Base-by-base conservation (phyloP, 2,797 vertebrate species). In the Muscicapa comitata region DNA sequence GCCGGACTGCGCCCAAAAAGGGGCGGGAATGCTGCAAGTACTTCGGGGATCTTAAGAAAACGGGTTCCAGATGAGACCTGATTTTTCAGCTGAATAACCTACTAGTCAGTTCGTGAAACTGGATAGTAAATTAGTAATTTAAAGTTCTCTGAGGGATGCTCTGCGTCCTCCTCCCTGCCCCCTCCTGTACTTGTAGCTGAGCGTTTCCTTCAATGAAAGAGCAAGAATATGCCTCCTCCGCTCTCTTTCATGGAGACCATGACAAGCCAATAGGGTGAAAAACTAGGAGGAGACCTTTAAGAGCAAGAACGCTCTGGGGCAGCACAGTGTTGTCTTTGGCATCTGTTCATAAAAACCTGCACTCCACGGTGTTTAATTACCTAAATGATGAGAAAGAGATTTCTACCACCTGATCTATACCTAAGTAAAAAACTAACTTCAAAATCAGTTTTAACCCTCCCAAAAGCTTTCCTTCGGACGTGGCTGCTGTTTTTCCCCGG, bases 1-100 rank as follows among this genome's bases (percentile, higher is more conserved):
- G 14, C 3, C 29, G 10, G 15, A 7, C 1, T 6, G 8, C 24
- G 0, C 7, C 23, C 14, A 0, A 12, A 3, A 6, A 9, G 5
- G 1, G 1, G 7, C 40, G 0, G 43, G 15, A 19, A 13, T 25
- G 8, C 6, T 2, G 8, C 3, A 2, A 11, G 14, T 25, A 2
- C 15, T 50, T 26, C 24, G 23, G 51, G 4, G 31, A 17, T 72
- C 17, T 0, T 6, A 45, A 17, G 11, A 15, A 43, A 61, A 43
- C 2, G 0, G 33, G 3, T 21, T 62, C 43, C 47, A 53, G 15
- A 8, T 5, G 28, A 59, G 10, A 71, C 38, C 12, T 23, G 9
- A 2, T 31, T 40, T 53, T 28, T 58, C 55, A 25, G 4, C 1
- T 35, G 48, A 76, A 31, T 67, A 35, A 28, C 18, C 38, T 23